phyloP scores from a whole-genome alignment of 2,888 invertebrate species.

The Lycocerus yunnanus region DNA sequence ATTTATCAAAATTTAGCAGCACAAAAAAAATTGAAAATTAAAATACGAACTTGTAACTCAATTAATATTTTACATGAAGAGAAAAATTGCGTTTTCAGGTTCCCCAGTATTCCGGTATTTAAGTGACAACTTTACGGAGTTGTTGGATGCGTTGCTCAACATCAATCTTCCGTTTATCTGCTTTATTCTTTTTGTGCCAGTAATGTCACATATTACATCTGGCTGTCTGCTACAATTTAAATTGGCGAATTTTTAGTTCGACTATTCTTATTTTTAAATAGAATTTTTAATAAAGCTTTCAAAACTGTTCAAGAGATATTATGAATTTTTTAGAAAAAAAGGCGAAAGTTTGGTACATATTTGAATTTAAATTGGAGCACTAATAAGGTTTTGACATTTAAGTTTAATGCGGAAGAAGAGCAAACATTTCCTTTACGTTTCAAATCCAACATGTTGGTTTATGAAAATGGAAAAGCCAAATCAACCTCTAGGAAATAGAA shows the following conservation, averaged over 20 bases:
- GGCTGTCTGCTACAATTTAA: constrained; percentile 8
- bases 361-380: constrained; percentile 19
- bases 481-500: constrained; percentile 29
- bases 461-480: constrained; percentile 17
- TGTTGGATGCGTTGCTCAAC: constrained; percentile 3
- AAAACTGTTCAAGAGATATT: background rate
- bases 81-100: background rate
- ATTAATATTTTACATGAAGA: background rate
- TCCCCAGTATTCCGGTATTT: background rate
- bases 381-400: constrained; percentile 20
- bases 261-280: background rate
- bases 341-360: constrained; percentile 7
- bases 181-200: constrained; percentile 8
- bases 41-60: background rate
- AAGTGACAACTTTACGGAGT: background rate
- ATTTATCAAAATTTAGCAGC: background rate
- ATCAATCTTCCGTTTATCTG: constrained; percentile 7
- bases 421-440: constrained; percentile 11
- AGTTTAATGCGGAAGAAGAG: constrained; percentile 15
- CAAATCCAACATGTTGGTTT: constrained; percentile 13
- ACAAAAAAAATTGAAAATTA: background rate
- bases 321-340: constrained; percentile 16
- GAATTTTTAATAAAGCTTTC: constrained; percentile 1
- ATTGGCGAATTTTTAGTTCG: constrained; percentile 9
- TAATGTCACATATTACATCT: constrained; percentile 12